Evolutionary conservation across 2,113 vertebrate species (phyloP).

Genomic region (Dromas ardeola): DNA sequence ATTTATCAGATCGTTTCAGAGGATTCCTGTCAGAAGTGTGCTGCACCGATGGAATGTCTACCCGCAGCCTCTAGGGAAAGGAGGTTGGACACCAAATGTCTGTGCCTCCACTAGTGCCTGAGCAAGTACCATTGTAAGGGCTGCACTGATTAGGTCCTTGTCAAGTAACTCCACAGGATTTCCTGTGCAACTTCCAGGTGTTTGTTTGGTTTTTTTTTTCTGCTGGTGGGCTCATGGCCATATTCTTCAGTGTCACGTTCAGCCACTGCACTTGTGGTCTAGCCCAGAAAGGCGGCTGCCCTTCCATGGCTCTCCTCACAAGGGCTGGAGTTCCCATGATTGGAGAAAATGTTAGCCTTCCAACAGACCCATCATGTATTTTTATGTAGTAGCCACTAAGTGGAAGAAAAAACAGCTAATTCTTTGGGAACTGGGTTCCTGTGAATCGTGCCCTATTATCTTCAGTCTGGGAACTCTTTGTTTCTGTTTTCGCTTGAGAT

Average conservation of each 20-base stretch:
- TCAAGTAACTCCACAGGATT: background rate
- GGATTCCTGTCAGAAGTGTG: background rate
- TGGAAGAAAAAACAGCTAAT: background rate
- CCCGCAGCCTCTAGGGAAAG: accelerated
- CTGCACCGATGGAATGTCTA: background rate
- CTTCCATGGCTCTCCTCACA: background rate
- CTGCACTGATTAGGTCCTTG: background rate
- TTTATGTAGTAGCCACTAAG: background rate
- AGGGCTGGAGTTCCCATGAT: background rate
- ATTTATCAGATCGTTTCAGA: background rate
- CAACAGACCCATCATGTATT: background rate
- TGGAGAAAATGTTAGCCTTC: background rate
- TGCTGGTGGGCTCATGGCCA: background rate
- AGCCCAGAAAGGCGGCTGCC: accelerated
- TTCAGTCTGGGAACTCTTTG: background rate
- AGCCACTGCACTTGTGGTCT: background rate
- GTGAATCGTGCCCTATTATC: background rate
- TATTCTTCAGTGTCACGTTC: background rate
- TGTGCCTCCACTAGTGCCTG: background rate
- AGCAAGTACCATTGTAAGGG: background rate
- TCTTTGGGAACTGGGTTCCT: background rate
- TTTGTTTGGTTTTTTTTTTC: accelerated
- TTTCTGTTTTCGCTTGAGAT: background rate
- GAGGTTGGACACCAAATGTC: background rate
- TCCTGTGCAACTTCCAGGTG: background rate